phyloP scores from a whole-genome alignment of 2,113 vertebrate species.

The Eubucco bourcierii region DNA sequence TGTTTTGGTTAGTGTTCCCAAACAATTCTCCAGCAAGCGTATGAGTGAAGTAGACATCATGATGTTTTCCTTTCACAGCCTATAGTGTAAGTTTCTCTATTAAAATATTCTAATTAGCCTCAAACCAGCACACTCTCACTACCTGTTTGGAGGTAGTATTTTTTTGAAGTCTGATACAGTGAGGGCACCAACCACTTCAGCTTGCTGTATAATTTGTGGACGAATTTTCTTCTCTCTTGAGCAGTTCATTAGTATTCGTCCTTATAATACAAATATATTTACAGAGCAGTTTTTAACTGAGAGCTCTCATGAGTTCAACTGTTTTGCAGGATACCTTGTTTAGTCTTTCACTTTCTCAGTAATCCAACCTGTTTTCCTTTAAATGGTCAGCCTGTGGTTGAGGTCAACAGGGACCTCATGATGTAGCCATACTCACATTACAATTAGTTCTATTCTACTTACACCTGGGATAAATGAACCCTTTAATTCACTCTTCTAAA shows the following conservation, averaged over 20 bases:
- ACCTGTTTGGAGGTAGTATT: background rate
- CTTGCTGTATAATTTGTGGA: background rate
- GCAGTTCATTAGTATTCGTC: background rate
- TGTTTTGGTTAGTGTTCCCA: no score
- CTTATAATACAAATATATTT: background rate
- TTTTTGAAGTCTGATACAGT: background rate
- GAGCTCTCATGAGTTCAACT: background rate
- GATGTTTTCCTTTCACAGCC: no score
- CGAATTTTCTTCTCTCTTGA: background rate
- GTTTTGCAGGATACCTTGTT: no score
- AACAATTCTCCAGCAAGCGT: no score
- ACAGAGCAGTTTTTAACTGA: background rate
- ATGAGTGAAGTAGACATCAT: no score
- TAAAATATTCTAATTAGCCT: no score
- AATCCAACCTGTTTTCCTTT: background rate
- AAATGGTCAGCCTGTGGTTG: background rate
- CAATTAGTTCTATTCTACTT: background rate
- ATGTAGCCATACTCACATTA: background rate
- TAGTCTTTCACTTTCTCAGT: background rate
- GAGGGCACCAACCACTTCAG: background rate
- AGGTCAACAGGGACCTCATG: background rate
- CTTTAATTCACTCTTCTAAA: background rate
- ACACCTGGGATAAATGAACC: background rate
- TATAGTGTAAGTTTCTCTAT: no score
- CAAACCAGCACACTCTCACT: no score